Percentiles rank a stretch among this genome's conserved stretches.
phyloP scores from a whole-genome alignment of 1,140 invertebrate species.

The Penaeus indicus region DNA sequence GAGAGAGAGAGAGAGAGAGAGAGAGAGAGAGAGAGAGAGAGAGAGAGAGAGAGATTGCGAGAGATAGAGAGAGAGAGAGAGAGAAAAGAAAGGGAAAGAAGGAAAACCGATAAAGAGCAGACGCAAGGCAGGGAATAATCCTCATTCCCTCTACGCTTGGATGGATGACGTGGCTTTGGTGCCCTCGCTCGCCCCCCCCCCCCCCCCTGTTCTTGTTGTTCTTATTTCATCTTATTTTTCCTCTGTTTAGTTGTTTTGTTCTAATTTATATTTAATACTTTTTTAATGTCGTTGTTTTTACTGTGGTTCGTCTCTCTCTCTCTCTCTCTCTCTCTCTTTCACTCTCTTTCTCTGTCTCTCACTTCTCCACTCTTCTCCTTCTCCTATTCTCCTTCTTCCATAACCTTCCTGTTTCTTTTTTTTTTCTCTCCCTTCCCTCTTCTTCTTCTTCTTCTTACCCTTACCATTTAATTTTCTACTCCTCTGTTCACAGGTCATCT shows the following conservation, averaged over 20 bases:
- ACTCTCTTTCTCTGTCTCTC: background rate
- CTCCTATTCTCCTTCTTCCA: background rate
- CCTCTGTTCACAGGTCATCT: background rate
- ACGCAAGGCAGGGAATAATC: too few species aligned
- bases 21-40: background rate
- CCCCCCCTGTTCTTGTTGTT: background rate
- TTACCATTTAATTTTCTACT: background rate
- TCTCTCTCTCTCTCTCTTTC: background rate
- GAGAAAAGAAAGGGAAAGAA: too few species aligned
- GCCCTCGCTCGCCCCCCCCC: too few species aligned
- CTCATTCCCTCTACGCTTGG: too few species aligned
- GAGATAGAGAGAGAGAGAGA: too few species aligned
- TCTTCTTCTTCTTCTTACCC: background rate
- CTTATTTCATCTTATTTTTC: background rate
- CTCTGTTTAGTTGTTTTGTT: background rate
- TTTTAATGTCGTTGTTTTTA: background rate
- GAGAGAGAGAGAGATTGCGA: too few species aligned
- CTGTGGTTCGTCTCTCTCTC: background rate
- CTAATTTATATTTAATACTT: background rate
- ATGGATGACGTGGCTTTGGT: too few species aligned
- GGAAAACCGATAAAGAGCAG: too few species aligned
- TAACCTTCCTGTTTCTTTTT: background rate
- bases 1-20: conserved; percentile 14
- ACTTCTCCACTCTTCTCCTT: too few species aligned
- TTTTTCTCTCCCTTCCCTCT: background rate